These are phyloP conservation scores for Poecilus cupreus DNA, from an alignment of 2,888 invertebrate species.

Conservation along the genomic window DNA sequence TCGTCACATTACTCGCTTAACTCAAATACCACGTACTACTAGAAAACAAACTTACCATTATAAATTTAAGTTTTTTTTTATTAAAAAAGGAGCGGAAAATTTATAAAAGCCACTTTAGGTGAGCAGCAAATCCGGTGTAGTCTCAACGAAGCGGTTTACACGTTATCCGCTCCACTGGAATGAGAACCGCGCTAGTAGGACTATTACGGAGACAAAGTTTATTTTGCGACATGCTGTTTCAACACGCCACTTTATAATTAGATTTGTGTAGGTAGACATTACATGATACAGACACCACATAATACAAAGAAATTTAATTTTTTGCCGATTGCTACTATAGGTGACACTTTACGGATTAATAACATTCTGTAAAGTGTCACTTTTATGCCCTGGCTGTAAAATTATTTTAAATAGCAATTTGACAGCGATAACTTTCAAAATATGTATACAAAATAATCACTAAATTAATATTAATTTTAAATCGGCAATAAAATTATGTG, in stretches of 20 bases:
- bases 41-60: conserved; percentile 39
- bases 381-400: too few species aligned
- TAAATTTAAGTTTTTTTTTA: conserved; percentile 31
- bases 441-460: too few species aligned
- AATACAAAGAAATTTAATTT: too few species aligned
- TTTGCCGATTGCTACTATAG: too few species aligned
- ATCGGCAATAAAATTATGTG: too few species aligned
- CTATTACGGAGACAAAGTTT: not conserved
- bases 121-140: conserved; percentile 5
- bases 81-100: conserved; percentile 5
- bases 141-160: conserved; percentile 8
- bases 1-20: conserved; percentile 8
- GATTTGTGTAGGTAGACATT: too few species aligned
- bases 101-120: conserved; percentile 35
- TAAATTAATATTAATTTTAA: too few species aligned
- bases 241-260: not conserved
- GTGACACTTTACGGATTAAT: too few species aligned
- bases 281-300: too few species aligned
- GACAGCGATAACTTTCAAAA: too few species aligned
- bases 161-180: conserved; percentile 10
- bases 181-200: not conserved
- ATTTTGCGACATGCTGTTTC: not conserved
- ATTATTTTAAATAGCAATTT: too few species aligned
- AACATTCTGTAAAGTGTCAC: too few species aligned
- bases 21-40: not conserved